Evolutionary conservation across 2,888 invertebrate genomes (phyloP).

Genomic region (Noctua fimbriata): DNA sequence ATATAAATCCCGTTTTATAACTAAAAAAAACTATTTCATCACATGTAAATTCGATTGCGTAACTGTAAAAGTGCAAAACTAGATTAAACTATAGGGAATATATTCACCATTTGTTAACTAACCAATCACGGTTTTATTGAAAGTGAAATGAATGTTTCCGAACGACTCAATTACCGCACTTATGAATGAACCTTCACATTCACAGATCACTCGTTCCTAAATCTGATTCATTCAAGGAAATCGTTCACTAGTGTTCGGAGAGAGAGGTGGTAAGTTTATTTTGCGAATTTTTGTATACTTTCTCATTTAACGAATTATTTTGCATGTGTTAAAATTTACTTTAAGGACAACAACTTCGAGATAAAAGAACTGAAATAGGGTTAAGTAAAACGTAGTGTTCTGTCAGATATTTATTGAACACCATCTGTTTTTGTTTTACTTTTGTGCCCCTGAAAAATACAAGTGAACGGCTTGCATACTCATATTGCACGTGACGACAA

Average conservation of each 20-base stretch:
- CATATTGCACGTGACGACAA: conserved; percentile 75
- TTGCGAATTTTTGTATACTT: conserved; percentile 61
- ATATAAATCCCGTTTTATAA: not conserved
- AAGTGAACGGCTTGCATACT: conserved; percentile 59
- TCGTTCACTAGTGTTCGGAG: conserved; percentile 64
- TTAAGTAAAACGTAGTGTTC: conserved; percentile 1
- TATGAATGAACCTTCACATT: conserved; percentile 48
- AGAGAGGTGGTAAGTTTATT: conserved; percentile 74
- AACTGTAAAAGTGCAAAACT: not conserved
- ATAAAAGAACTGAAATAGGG: not conserved
- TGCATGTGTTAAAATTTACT: conserved; percentile 1
- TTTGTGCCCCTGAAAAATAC: conserved; percentile 73
- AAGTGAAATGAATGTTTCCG: conserved; percentile 32
- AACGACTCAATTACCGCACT: conserved; percentile 38
- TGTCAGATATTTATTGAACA: conserved; percentile 36
- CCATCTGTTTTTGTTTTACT: conserved; percentile 72
- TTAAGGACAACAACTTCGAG: not conserved
- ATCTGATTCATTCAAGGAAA: conserved; percentile 66
- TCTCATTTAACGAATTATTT: conserved; percentile 20
- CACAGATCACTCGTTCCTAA: conserved; percentile 44
- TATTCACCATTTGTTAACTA: not conserved
- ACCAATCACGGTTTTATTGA: not conserved
- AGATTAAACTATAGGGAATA: not conserved
- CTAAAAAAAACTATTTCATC: not conserved
- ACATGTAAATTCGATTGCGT: not conserved